Base-by-base conservation (phyloP, 2,113 vertebrate genomes). In the Pachyramphus minor region DNA sequence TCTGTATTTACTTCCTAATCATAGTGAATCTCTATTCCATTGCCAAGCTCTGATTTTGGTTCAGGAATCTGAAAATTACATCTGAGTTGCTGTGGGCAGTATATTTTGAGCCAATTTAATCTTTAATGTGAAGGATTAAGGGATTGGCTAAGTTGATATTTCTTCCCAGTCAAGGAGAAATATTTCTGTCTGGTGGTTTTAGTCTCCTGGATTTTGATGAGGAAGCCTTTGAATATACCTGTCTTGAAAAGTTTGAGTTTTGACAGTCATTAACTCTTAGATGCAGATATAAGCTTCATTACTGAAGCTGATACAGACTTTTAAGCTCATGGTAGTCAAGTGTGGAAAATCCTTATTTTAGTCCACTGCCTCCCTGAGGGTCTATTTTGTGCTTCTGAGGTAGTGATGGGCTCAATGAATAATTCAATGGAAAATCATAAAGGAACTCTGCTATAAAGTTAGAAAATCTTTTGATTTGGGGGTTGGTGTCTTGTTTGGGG, bases 51-150 rank as follows among this genome's bases (percentile, higher is more conserved):
- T 69, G 45, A 77, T 47, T 39, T 77, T 91, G 42, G 59, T 67
- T 79, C 27, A 37, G 47, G 45, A 82, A 79, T 83, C 49, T 81
- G 79, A 87, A 72, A 74, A 91, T 87, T 83, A 30, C 59, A 67
- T 85, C 82, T 90, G 50, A 77, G 35, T 88, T 87, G 75, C 82
- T 86, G 50, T 88, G 78, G 78, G 78, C 91, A 77, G 39, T 62
- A 33, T 83, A 27, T 63, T 89, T 66, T 58, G 49, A 83, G 66
- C 39, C 53, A 85, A 58, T 87, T 87, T 89, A 8, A 37, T 87
- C 80, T 92, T 64, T 84, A 81, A 67, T 79, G n/a, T 60, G 84
- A 74, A 37, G 53, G 80, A 91, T 95, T 95, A 94, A 71, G 60
- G 62, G n/a, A n/a, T 39, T 76, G 77, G 37, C 49, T 62, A 45